A percentile compares a stretch with the other conserved stretches of the same genome.
phyloP scores from a whole-genome alignment of 2,797 vertebrate species.

The Squalus acanthias region DNA sequence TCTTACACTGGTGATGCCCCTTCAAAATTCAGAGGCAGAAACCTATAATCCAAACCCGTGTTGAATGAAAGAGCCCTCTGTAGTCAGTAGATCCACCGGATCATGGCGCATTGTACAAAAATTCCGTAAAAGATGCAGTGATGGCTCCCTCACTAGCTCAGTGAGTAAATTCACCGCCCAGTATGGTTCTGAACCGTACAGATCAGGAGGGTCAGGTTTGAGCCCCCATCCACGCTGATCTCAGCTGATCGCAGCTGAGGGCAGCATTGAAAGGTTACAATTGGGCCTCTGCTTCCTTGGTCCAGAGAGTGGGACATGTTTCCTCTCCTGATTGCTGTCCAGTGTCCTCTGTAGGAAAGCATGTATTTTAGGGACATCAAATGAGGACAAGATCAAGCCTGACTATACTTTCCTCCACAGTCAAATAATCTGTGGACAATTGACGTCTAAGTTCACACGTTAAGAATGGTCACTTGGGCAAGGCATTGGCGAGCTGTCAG shows the following conservation, averaged over 20 bases:
- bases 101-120: background rate
- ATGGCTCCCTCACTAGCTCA: background rate
- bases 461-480: background rate
- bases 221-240: background rate
- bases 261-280: background rate
- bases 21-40: background rate
- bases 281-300: background rate
- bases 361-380: background rate
- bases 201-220: background rate
- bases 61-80: background rate
- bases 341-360: background rate
- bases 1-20: background rate
- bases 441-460: background rate
- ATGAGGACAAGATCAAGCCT: background rate
- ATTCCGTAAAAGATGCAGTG: background rate
- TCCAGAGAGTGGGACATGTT: background rate
- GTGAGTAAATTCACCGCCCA: background rate
- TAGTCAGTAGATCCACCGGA: background rate
- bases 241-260: background rate
- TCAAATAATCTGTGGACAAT: background rate
- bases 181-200: background rate
- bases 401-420: background rate
- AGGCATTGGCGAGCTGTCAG: background rate
- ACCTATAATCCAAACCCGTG: background rate
- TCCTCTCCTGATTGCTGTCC: background rate